Evolutionary conservation across 2,113 vertebrate species (phyloP).

Genomic region (Cyphomyrus plagiostoma): DNA sequence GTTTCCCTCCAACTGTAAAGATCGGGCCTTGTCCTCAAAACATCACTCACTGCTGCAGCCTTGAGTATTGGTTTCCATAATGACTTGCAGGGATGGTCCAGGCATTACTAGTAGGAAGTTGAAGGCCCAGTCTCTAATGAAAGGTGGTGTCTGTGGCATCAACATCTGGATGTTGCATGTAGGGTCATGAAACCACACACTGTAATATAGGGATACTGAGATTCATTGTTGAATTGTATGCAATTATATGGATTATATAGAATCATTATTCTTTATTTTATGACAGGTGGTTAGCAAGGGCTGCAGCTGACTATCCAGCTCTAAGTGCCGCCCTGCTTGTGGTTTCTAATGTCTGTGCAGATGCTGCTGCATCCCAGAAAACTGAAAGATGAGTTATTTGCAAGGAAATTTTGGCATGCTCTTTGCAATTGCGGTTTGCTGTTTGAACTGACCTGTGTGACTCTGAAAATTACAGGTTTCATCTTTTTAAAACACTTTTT

Average conservation of each 20-base stretch:
- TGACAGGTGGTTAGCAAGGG: not conserved
- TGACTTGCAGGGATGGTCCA: not conserved
- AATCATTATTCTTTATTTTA: not conserved
- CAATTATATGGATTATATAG: conserved; percentile 8
- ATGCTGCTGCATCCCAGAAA: not conserved
- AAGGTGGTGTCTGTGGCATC: not conserved
- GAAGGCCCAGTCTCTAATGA: not conserved
- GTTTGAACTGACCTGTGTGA: not conserved
- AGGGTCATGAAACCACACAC: not conserved
- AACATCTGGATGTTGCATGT: not conserved
- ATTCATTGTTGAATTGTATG: not conserved
- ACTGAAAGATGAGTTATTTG: not conserved
- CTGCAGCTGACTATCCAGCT: not conserved
- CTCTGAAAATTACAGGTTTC: not conserved
- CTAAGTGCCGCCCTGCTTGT: not conserved
- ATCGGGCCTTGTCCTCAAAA: not conserved
- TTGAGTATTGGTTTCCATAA: not conserved
- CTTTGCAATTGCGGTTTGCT: not conserved
- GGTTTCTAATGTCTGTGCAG: not conserved
- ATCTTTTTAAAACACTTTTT: not conserved
- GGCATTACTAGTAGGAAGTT: not conserved
- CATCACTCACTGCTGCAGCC: not conserved
- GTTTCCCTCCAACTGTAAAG: not conserved
- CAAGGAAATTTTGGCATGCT: not conserved
- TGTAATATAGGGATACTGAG: conserved; percentile 2